Evolutionary conservation across 2,888 invertebrate species (phyloP).

Genomic region (Ectobius pallidus): DNA sequence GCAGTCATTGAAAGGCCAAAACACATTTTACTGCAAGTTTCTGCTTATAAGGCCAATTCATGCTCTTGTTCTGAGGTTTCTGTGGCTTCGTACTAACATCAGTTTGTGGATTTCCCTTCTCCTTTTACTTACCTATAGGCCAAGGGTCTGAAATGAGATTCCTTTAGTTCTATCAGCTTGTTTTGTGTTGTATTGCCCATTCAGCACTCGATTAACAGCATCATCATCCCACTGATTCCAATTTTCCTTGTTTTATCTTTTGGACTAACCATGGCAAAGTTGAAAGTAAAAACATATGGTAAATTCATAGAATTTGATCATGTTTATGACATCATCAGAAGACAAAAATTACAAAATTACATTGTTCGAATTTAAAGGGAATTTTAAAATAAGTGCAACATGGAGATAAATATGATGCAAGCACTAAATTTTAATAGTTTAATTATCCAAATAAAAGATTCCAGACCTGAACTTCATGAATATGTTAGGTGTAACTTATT

Average conservation of each 20-base stretch:
- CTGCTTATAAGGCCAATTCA: neutral
- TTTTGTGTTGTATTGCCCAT: neutral
- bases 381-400: no score
- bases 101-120: constrained; percentile 1
- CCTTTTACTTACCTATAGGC: constrained; percentile 4
- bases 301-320: no score
- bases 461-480: no score
- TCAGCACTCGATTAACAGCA: constrained; percentile 1
- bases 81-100: constrained; percentile 7
- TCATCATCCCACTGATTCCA: neutral
- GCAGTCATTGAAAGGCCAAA: constrained; percentile 1
- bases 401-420: no score
- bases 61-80: constrained; percentile 1
- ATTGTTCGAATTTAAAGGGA: no score
- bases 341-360: no score
- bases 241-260: constrained; percentile 8
- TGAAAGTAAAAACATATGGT: constrained; percentile 1
- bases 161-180: constrained; percentile 7
- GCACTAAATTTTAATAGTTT: no score
- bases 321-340: no score
- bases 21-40: constrained; percentile 11
- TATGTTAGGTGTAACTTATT: no score
- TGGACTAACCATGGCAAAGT: constrained; percentile 6
- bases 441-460: no score
- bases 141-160: constrained; percentile 4